Conservation (phyloP, 92 coral and sea anemone genomes). For the Actinostola sp. region DNA sequence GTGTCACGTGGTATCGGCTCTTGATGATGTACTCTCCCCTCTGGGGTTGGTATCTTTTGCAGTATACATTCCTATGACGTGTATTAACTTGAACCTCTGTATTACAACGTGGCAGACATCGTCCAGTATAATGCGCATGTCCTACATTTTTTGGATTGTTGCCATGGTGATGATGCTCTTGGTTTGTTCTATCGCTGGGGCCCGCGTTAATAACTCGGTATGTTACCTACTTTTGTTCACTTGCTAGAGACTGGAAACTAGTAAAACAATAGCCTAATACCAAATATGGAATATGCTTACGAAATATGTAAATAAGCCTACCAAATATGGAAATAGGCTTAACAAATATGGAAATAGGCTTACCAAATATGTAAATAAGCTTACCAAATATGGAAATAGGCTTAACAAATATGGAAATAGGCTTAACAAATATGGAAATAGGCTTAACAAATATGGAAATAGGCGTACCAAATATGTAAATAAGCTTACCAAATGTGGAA, state of each 20-base stretch:
- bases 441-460: too few relatives aligned
- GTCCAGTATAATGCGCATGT: background rate
- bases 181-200: conserved; percentile 9
- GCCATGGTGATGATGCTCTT: background rate
- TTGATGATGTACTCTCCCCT: conserved; percentile 13
- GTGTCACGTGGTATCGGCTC: conserved; percentile 16
- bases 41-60: conserved; percentile 1
- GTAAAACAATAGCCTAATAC: background rate
- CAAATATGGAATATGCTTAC: too few relatives aligned
- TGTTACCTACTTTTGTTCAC: background rate
- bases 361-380: too few relatives aligned
- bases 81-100: conserved; percentile 2
- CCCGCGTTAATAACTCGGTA: conserved; percentile 17
- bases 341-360: too few relatives aligned
- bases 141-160: conserved; percentile 1
- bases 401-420: too few relatives aligned
- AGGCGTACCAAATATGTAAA: too few relatives aligned
- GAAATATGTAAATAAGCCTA: too few relatives aligned
- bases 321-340: too few relatives aligned
- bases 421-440: too few relatives aligned
- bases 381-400: too few relatives aligned
- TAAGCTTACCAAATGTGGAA: too few relatives aligned
- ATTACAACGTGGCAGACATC: background rate
- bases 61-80: conserved; percentile 10
- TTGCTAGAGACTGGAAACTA: background rate